Conservation (phyloP, 2,113 vertebrate species). For the Aix galericulata region DNA sequence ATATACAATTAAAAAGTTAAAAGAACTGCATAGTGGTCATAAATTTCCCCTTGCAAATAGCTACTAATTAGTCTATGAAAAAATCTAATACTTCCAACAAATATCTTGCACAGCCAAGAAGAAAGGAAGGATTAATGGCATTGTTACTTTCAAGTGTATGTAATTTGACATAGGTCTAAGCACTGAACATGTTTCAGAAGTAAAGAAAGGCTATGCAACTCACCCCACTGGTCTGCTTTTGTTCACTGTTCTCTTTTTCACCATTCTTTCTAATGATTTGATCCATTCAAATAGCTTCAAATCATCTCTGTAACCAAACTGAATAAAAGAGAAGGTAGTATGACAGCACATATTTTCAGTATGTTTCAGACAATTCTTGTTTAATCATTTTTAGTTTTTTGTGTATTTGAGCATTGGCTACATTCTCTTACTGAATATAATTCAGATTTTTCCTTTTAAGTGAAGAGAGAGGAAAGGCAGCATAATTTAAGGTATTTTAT, state of each 20-base stretch:
- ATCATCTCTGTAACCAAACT: background rate
- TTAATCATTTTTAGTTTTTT: background rate
- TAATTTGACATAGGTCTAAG: background rate
- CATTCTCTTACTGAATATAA: background rate
- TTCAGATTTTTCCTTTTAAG: background rate
- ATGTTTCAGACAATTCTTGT: background rate
- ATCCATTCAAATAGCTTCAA: background rate
- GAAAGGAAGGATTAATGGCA: background rate
- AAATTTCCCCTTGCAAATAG: background rate
- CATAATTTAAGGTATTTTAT: background rate
- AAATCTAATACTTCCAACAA: background rate
- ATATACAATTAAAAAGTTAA: background rate
- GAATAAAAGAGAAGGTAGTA: background rate
- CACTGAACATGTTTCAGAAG: background rate
- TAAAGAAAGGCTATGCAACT: background rate
- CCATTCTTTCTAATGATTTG: background rate
- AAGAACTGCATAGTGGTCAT: background rate
- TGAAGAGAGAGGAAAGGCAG: rapidly evolving
- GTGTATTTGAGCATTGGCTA: background rate
- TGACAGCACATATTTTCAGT: background rate
- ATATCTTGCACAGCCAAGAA: background rate
- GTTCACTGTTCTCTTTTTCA: background rate
- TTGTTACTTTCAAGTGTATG: background rate
- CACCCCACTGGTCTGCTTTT: background rate
- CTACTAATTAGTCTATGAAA: background rate